Conservation (phyloP, 2,113 vertebrate genomes). For the Myotis brandtii region DNA sequence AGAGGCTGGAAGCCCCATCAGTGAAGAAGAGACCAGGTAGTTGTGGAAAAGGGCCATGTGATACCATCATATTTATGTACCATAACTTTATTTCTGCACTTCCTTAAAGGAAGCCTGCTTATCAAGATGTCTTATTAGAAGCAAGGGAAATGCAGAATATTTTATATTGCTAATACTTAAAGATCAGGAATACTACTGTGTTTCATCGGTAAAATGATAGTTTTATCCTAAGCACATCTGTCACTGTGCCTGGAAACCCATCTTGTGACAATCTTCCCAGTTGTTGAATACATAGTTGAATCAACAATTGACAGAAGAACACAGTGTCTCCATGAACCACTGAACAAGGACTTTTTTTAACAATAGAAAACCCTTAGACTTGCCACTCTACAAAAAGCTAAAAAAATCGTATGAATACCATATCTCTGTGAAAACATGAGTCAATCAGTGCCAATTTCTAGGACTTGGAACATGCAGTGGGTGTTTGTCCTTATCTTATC, state of each 20-base stretch:
- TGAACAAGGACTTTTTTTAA: not conserved
- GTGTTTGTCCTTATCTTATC: not conserved
- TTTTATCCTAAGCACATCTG: not conserved
- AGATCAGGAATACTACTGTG: not conserved
- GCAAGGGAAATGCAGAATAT: not conserved
- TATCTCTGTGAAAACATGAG: not conserved
- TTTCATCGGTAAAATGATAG: not conserved
- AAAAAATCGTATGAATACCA: not conserved
- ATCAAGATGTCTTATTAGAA: not conserved
- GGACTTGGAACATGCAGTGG: not conserved
- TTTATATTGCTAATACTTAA: not conserved
- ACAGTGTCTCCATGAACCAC: not conserved
- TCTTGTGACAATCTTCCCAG: not conserved
- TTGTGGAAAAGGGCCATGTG: not conserved
- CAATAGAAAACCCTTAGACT: not conserved
- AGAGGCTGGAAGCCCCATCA: not conserved
- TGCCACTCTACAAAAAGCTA: not conserved
- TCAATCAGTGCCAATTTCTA: not conserved
- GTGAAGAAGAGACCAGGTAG: not conserved
- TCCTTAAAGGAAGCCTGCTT: not conserved
- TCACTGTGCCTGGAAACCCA: not conserved
- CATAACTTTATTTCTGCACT: not conserved
- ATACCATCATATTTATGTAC: not conserved
- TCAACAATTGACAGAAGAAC: not conserved
- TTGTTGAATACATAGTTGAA: not conserved